These are phyloP conservation scores for Eretmochelys imbricata DNA, from an alignment of 2,113 vertebrate species.

Conservation along the genomic window DNA sequence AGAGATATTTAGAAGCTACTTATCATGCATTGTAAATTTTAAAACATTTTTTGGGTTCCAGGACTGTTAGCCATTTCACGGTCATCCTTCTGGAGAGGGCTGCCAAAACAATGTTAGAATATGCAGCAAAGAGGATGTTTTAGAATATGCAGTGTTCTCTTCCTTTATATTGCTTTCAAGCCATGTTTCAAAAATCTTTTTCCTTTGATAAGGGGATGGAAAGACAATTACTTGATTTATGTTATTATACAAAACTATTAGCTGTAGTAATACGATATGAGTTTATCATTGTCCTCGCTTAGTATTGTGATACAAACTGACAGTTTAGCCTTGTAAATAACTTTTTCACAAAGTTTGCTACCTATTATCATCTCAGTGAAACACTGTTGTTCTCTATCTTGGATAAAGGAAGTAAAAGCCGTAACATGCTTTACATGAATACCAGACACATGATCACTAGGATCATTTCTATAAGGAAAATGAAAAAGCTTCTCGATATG, in stretches of 20 bases:
- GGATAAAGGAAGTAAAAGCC: neutral
- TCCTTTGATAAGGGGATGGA: neutral
- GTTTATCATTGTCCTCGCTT: neutral
- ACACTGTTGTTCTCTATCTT: neutral
- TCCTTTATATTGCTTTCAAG: neutral
- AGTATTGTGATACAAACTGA: neutral
- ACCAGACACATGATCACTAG: neutral
- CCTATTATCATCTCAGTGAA: neutral
- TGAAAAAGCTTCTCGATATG: neutral
- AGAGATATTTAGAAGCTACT: neutral
- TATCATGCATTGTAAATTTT: neutral
- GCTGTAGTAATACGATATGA: neutral
- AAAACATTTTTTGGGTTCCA: neutral
- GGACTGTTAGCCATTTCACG: neutral
- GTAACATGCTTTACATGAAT: neutral
- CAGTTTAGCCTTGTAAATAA: neutral
- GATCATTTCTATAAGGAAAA: neutral
- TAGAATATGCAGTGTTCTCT: neutral
- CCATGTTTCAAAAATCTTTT: neutral
- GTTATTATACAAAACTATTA: neutral
- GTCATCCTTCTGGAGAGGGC: neutral
- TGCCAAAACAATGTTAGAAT: neutral
- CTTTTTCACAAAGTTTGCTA: neutral
- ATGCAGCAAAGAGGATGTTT: neutral
- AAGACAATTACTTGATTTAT: neutral